Conservation (phyloP, 2,888 invertebrate species). For the Hyppa rectilinea region DNA sequence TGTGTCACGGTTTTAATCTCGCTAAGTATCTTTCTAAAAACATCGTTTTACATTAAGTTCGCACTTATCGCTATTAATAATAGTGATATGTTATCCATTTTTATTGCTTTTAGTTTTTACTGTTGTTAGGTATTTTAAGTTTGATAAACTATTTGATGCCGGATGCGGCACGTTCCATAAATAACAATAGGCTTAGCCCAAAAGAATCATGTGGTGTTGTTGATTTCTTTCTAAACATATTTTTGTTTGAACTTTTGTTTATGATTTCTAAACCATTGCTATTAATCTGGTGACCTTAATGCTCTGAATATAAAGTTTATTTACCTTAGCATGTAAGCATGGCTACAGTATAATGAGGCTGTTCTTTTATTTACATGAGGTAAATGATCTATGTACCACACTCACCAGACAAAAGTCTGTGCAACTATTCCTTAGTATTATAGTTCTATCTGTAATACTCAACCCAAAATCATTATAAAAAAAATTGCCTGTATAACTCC, state of each 20-base stretch:
- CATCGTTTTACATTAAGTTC: slow-evolving; percentile 5
- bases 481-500: not conserved
- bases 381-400: not conserved
- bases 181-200: slow-evolving; percentile 14
- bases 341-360: not conserved
- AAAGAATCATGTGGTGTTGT: slow-evolving; percentile 11
- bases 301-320: not conserved
- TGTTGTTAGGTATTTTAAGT: slow-evolving; percentile 5
- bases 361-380: not conserved
- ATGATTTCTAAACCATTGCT: not conserved
- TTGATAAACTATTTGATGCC: slow-evolving; percentile 23
- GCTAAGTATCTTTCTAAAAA: slow-evolving; percentile 5
- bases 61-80: not conserved
- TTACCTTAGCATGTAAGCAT: not conserved
- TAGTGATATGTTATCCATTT: slow-evolving; percentile 33
- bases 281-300: not conserved
- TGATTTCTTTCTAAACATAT: not conserved
- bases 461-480: not conserved
- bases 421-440: not conserved
- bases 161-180: slow-evolving; percentile 7
- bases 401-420: not conserved
- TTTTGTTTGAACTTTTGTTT: slow-evolving; percentile 4
- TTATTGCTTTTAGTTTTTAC: slow-evolving; percentile 19
- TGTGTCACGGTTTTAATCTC: slow-evolving; percentile 22
- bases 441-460: too few species aligned